Percentiles rank a stretch among this genome's conserved stretches.
Conservation (phyloP, 2,888 invertebrate genomes). For the Calameuta pallipes region DNA sequence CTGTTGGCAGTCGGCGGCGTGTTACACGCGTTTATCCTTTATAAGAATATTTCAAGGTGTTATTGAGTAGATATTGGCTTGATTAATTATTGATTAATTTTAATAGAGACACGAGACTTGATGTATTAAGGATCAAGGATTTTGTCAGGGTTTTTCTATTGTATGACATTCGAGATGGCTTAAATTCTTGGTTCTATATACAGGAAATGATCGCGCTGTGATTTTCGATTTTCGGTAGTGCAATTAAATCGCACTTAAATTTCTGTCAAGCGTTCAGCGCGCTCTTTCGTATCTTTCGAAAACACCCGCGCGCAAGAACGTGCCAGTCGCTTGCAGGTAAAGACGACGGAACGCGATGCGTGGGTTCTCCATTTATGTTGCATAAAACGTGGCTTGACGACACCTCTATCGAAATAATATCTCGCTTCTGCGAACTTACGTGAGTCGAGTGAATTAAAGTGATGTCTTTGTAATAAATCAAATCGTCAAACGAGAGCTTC, state of each 20-base stretch:
- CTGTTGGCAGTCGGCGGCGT: conserved; percentile 36
- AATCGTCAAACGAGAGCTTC: not conserved
- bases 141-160: not conserved
- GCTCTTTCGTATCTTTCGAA: not conserved
- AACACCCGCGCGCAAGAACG: not conserved
- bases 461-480: not conserved
- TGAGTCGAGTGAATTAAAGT: not conserved
- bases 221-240: not conserved
- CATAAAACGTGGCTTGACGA: not conserved
- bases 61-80: not conserved
- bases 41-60: not conserved
- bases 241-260: not conserved
- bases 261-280: not conserved
- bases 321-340: not conserved
- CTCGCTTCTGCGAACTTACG: not conserved
- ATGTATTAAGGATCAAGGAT: not conserved
- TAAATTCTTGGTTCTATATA: not conserved
- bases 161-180: not conserved
- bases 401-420: not conserved
- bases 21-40: not conserved
- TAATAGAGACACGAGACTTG: not conserved
- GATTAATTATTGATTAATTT: not conserved
- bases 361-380: not conserved
- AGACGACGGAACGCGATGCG: not conserved
- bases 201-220: not conserved